A percentile compares a stretch with the other conserved stretches of the same genome.
These are phyloP conservation scores for Leucoraja erinaceus DNA, from an alignment of 2,113 vertebrate genomes.

Conservation along the genomic window DNA sequence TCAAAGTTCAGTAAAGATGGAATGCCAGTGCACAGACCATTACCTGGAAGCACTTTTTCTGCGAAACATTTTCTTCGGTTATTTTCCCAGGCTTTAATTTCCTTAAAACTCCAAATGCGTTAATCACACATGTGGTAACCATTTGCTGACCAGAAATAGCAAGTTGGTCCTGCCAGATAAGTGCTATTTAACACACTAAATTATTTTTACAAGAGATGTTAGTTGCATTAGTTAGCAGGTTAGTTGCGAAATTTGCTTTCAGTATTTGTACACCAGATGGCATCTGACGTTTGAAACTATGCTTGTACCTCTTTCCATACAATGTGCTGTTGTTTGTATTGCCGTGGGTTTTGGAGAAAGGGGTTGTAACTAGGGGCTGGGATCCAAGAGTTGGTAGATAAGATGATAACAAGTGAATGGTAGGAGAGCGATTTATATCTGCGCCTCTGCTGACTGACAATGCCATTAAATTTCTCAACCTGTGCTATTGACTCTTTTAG, in stretches of 20 bases:
- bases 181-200: not conserved
- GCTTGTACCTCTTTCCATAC: no score
- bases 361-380: no score
- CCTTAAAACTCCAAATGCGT: slow-evolving; percentile 17
- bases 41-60: not conserved
- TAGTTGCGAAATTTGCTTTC: not conserved
- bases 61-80: not conserved
- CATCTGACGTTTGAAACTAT: not conserved
- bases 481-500: not conserved
- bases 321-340: not conserved
- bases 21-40: slow-evolving; percentile 20
- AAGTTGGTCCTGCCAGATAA: not conserved
- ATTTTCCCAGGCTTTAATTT: slow-evolving; percentile 18
- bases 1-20: not conserved
- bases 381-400: no score
- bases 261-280: not conserved
- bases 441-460: not conserved
- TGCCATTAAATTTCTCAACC: not conserved
- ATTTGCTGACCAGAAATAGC: not conserved
- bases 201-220: not conserved
- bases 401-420: no score
- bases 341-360: not conserved
- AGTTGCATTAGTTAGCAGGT: not conserved
- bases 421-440: not conserved
- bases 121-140: slow-evolving; percentile 9